A percentile compares a stretch with the other conserved stretches of the same genome.
Conservation (phyloP, 2,888 invertebrate genomes). For the Saturnia japonica region DNA sequence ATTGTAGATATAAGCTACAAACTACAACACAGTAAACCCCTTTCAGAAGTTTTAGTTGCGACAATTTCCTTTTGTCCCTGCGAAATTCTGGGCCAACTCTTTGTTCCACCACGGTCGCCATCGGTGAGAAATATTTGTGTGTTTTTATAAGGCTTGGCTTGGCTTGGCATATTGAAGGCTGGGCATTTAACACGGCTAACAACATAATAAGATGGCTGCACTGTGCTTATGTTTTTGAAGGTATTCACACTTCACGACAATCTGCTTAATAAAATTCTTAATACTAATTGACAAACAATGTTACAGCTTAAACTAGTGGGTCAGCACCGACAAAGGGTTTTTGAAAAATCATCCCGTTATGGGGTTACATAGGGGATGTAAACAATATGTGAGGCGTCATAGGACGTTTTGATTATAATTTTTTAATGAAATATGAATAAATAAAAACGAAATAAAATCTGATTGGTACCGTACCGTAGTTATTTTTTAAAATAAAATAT, state of each 20-base stretch:
- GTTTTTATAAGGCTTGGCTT: background rate
- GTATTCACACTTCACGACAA: background rate
- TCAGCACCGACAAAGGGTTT: too few relatives aligned
- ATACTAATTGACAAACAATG: background rate
- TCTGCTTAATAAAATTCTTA: background rate
- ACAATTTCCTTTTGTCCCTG: background rate
- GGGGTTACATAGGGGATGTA: too few relatives aligned
- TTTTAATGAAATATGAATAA: too few relatives aligned
- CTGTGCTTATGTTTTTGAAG: background rate
- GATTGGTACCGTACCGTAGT: too few relatives aligned
- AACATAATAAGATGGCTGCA: background rate
- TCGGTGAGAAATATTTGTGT: background rate
- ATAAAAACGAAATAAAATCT: too few relatives aligned
- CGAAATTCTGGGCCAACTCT: background rate
- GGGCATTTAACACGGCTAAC: background rate
- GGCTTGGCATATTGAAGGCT: background rate
- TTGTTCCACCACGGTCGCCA: background rate
- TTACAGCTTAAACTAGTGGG: background rate
- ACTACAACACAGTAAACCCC: too few relatives aligned
- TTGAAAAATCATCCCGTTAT: too few relatives aligned
- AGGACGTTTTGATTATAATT: too few relatives aligned
- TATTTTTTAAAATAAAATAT: too few relatives aligned
- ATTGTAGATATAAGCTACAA: too few relatives aligned
- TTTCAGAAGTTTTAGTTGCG: too few relatives aligned
- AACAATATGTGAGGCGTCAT: too few relatives aligned